Percentiles rank a stretch among this genome's conserved stretches.
Evolutionary conservation across 2,113 vertebrate genomes (phyloP).

Genomic region (cat (Felis catus)): F.catus_Fca126_mat1.0 CM031413.1:24811501-24812000

Average conservation of each 20-base stretch:
- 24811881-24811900: no score
- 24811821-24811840: no score
- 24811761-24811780: not conserved
- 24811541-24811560: not conserved
- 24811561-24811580: not conserved
- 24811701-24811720: no score
- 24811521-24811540: not conserved
- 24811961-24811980: no score
- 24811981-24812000: no score
- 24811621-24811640: not conserved
- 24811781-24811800: not conserved
- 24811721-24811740: not conserved
- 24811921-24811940: no score
- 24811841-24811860: no score
- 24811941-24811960: no score
- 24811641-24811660: not conserved
- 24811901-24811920: no score
- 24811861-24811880: no score
- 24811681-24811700: no score
- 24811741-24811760: not conserved
- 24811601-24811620: not conserved
- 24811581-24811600: not conserved
- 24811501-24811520: not conserved
- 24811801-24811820: no score
- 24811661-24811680: not conserved